phyloP scores from a whole-genome alignment of 2,888 invertebrate species.

The Leptogaster cylindrica region DNA sequence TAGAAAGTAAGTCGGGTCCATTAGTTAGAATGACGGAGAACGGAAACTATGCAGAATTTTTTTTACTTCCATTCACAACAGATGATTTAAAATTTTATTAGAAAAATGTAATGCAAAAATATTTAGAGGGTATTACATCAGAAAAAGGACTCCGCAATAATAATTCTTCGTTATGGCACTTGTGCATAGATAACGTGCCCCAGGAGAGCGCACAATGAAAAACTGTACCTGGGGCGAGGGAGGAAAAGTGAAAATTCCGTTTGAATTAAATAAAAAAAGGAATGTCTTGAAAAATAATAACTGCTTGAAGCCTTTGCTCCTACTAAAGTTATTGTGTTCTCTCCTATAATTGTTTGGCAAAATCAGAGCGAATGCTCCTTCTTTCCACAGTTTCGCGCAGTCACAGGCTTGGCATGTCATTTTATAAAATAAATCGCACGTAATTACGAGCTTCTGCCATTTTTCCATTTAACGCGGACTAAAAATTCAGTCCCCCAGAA shows the following conservation, averaged over 20 bases:
- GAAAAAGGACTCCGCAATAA: neutral
- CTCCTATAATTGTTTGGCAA: constrained; percentile 43
- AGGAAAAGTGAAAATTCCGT: constrained; percentile 41
- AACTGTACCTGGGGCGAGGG: constrained; percentile 20
- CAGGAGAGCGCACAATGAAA: constrained; percentile 8
- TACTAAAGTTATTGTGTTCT: constrained; percentile 44
- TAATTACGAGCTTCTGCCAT: constrained; percentile 33
- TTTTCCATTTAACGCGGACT: constrained; percentile 7
- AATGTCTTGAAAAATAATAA: constrained; percentile 42
- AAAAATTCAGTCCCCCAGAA: constrained; percentile 15
- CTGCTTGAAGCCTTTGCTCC: constrained; percentile 41
- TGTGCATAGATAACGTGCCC: constrained; percentile 5
- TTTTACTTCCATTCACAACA: neutral
- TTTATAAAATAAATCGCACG: constrained; percentile 39
- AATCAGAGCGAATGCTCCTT: constrained; percentile 20
- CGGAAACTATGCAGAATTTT: neutral
- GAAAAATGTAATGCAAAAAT: constrained; percentile 16
- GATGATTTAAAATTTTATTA: constrained; percentile 23
- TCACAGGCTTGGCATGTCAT: constrained; percentile 13
- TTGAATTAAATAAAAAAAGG: constrained; percentile 38
- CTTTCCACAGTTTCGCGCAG: constrained; percentile 10
- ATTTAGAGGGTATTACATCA: constrained; percentile 15
- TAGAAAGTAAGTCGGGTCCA: too few relatives aligned
- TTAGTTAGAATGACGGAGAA: too few relatives aligned
- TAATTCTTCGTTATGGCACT: constrained; percentile 17